Evolutionary conservation across 2,888 invertebrate species (phyloP).

Genomic region (Zele albiditarsus): DNA sequence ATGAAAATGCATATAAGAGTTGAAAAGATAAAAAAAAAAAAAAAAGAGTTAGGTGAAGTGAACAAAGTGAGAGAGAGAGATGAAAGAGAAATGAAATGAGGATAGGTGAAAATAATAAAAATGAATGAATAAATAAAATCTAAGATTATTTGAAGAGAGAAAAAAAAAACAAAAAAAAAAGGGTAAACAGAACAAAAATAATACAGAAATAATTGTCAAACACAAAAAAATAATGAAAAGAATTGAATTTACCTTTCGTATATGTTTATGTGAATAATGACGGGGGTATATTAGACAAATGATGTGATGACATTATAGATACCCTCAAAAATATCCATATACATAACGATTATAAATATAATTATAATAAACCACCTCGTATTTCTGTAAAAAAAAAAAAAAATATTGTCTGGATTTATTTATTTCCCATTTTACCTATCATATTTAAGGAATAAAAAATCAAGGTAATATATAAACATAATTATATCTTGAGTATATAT

Average conservation of each 20-base stretch:
- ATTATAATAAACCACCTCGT: slow-evolving; percentile 73
- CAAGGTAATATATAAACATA: neutral
- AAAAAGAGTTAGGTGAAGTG: slow-evolving; percentile 9
- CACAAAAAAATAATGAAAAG: slow-evolving; percentile 32
- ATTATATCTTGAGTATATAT: neutral
- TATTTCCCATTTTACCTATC: neutral
- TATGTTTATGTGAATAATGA: slow-evolving; percentile 48
- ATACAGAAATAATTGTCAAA: slow-evolving; percentile 16
- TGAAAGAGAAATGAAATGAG: neutral
- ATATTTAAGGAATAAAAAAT: neutral
- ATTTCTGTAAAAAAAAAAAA: slow-evolving; percentile 65
- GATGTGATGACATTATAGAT: slow-evolving; percentile 47
- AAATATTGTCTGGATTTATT: slow-evolving; percentile 4
- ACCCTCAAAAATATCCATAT: slow-evolving; percentile 62
- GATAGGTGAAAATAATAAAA: neutral
- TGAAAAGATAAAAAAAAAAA: too few species aligned
- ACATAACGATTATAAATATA: slow-evolving; percentile 70
- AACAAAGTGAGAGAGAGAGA: slow-evolving; percentile 11
- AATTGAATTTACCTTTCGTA: slow-evolving; percentile 41
- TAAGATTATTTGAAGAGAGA: slow-evolving; percentile 27
- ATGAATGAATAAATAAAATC: slow-evolving; percentile 21
- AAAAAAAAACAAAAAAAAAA: slow-evolving; percentile 21
- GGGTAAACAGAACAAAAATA: neutral
- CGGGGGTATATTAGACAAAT: slow-evolving; percentile 49
- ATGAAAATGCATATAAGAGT: slow-evolving; percentile 25